A percentile compares a stretch with the other conserved stretches of the same genome.
phyloP scores from a whole-genome alignment of 2,888 invertebrate genomes.

The Galerucella nymphaeae region DNA sequence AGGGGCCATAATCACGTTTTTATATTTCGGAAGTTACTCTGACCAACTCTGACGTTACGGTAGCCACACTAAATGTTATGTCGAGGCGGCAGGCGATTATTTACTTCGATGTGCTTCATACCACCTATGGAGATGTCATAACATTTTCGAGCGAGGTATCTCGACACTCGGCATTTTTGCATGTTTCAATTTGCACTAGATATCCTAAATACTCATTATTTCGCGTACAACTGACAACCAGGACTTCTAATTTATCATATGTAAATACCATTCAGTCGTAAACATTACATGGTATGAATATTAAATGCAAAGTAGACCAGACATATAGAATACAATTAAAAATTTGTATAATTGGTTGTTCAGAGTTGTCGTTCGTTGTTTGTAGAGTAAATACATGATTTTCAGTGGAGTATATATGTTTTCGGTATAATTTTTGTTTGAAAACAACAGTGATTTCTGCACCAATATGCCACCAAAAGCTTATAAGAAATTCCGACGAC shows the following conservation, averaged over 20 bases:
- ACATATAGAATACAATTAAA: background rate
- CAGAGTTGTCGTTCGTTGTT: background rate
- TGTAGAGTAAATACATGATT: background rate
- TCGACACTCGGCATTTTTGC: too few relatives aligned
- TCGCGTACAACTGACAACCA: background rate
- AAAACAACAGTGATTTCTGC: too few relatives aligned
- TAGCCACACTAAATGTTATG: too few relatives aligned
- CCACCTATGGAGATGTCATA: too few relatives aligned
- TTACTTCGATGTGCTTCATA: too few relatives aligned
- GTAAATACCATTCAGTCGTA: background rate
- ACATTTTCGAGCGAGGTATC: too few relatives aligned
- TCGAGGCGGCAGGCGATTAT: too few relatives aligned
- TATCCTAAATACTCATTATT: background rate
- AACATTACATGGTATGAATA: background rate
- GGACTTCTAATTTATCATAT: background rate
- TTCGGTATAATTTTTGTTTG: background rate
- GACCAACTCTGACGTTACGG: background rate
- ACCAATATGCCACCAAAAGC: too few relatives aligned
- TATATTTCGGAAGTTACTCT: background rate
- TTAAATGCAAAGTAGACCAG: conserved; percentile 1
- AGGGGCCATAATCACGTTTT: background rate
- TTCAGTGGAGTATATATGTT: background rate
- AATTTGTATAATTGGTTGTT: background rate
- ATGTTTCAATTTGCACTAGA: too few relatives aligned
- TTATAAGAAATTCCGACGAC: too few relatives aligned